A percentile compares a stretch with the other conserved stretches of the same genome.
These are phyloP conservation scores for Cephus rjabovi DNA, from an alignment of 2,888 invertebrate species.

Conservation along the genomic window DNA sequence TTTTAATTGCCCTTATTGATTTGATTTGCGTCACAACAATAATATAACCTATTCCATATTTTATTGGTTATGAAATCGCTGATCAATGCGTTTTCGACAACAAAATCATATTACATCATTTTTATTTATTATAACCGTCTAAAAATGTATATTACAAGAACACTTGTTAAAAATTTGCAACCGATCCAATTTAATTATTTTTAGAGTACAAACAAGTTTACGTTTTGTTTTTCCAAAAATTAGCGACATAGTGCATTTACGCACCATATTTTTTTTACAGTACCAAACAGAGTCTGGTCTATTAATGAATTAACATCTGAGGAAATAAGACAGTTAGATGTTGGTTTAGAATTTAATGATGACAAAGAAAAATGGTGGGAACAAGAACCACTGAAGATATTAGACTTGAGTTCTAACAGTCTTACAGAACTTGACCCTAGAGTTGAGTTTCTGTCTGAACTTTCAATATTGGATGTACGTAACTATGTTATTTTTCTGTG, in stretches of 20 bases:
- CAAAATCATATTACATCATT: not conserved
- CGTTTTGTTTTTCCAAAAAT: not conserved
- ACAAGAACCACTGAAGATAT: constrained; percentile 78
- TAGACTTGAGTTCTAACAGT: constrained; percentile 83
- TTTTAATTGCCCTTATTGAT: constrained; percentile 1
- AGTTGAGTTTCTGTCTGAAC: constrained; percentile 75
- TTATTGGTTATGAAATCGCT: not conserved
- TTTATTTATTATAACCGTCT: not conserved
- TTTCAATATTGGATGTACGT: constrained; percentile 78
- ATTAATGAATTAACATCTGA: constrained; percentile 77
- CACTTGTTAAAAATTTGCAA: not conserved
- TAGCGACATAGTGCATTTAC: not conserved
- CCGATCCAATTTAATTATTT: not conserved
- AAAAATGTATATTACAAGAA: not conserved
- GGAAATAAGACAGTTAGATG: constrained; percentile 68
- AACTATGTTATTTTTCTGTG: not conserved
- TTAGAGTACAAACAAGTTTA: not conserved
- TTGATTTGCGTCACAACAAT: not conserved
- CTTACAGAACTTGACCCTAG: constrained; percentile 74
- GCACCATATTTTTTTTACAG: constrained; percentile 64
- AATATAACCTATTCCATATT: not conserved
- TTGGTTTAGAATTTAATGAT: constrained; percentile 72
- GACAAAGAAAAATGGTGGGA: constrained; percentile 85
- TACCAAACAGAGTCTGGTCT: constrained; percentile 80
- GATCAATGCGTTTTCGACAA: not conserved